Conservation (phyloP, 37 sponge, comb jelly and placozoan genomes). For the Ephydatia muelleri region DNA sequence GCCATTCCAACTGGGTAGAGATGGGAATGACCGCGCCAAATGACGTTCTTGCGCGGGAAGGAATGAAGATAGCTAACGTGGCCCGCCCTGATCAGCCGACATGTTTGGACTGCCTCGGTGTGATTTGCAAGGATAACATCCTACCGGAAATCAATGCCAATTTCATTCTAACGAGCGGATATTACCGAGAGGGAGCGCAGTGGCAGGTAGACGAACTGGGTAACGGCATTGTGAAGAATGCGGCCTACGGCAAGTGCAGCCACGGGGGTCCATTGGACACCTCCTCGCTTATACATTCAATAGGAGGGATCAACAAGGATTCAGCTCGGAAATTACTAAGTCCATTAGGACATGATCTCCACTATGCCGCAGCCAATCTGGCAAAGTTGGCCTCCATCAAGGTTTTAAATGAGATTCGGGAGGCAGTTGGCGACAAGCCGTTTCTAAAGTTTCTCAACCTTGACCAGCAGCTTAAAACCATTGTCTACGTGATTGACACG, state of each 20-base stretch:
- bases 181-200: neutral
- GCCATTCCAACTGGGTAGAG: constrained; percentile 62
- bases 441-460: too few relatives aligned
- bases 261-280: constrained; percentile 43
- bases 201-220: neutral
- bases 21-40: constrained; percentile 21
- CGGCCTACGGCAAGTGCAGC: constrained; percentile 27
- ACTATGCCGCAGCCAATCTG: too few relatives aligned
- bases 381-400: too few relatives aligned
- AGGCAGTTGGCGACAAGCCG: too few relatives aligned
- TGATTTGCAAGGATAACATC: neutral
- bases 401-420: too few relatives aligned
- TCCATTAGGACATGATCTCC: too few relatives aligned
- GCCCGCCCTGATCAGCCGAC: constrained; percentile 11
- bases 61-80: constrained; percentile 10
- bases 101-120: constrained; percentile 22
- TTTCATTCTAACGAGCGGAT: constrained; percentile 47
- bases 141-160: too few relatives aligned
- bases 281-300: neutral
- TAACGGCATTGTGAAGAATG: neutral
- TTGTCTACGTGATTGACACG: constrained; percentile 59
- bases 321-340: too few relatives aligned
- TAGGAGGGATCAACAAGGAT: neutral
- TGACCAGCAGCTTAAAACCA: too few relatives aligned
- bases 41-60: constrained; percentile 3